These are phyloP conservation scores for Prosapia bicincta DNA, from an alignment of 2,888 invertebrate genomes.

Conservation along the genomic window DNA sequence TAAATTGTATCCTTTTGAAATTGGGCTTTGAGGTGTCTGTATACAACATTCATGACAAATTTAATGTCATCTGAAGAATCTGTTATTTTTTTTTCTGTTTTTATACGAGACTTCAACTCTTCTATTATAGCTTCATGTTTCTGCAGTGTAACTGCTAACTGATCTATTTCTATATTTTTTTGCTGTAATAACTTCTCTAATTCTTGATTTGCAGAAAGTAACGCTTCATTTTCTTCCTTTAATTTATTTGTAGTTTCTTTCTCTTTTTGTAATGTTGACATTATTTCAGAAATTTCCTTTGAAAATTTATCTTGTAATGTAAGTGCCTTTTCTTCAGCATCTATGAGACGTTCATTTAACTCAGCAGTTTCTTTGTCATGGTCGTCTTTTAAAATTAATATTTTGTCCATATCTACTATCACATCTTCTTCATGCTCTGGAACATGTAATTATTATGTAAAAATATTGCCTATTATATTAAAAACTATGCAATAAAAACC, in stretches of 20 bases:
- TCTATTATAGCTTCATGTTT: not conserved
- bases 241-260: not conserved
- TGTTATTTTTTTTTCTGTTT: not conserved
- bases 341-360: not conserved
- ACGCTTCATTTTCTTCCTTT: not conserved
- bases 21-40: slow-evolving; percentile 11
- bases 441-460: too few relatives aligned
- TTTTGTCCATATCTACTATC: not conserved
- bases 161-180: not conserved
- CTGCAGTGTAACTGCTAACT: not conserved
- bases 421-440: not conserved
- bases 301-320: not conserved
- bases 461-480: too few relatives aligned
- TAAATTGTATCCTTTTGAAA: slow-evolving; percentile 5
- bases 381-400: not conserved
- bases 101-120: not conserved
- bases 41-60: slow-evolving; percentile 10
- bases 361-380: not conserved
- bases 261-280: not conserved
- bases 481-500: too few relatives aligned
- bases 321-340: not conserved
- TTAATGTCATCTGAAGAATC: slow-evolving; percentile 10
- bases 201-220: not conserved
- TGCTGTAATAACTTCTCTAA: not conserved
- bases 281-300: not conserved